Conservation (phyloP, 2,888 invertebrate genomes). For the Ferrisia virgata region DNA sequence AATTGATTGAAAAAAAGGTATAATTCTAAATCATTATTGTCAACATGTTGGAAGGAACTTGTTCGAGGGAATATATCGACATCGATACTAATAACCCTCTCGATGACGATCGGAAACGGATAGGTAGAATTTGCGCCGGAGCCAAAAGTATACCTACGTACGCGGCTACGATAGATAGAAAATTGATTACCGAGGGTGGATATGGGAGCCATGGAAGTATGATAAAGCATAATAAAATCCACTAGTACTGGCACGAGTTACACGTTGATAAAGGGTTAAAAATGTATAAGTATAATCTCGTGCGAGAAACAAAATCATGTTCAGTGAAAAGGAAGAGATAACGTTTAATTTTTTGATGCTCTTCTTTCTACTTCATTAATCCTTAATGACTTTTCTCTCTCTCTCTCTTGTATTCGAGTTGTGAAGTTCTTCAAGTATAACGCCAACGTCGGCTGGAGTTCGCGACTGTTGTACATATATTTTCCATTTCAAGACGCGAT, state of each 20-base stretch:
- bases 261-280: slow-evolving; percentile 1
- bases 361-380: slow-evolving; percentile 22
- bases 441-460: background rate
- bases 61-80: background rate
- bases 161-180: background rate
- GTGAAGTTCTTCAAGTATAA: background rate
- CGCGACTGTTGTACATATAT: background rate
- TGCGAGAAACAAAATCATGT: background rate
- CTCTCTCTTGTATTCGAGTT: background rate
- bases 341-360: slow-evolving; percentile 15
- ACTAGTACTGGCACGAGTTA: background rate
- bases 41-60: too few species aligned
- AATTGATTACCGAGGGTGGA: background rate
- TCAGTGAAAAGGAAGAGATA: slow-evolving; percentile 11
- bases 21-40: too few species aligned
- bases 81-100: background rate
- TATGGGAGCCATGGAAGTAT: background rate
- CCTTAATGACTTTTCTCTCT: slow-evolving; percentile 18
- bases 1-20: too few species aligned
- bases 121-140: background rate
- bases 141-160: background rate
- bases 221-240: slow-evolving; percentile 7
- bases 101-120: background rate
- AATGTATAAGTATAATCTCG: background rate
- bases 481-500: background rate